Percentiles rank a stretch among this genome's conserved stretches.
phyloP scores from a whole-genome alignment of 2,113 vertebrate species.

The Oryzias javanicus region DNA sequence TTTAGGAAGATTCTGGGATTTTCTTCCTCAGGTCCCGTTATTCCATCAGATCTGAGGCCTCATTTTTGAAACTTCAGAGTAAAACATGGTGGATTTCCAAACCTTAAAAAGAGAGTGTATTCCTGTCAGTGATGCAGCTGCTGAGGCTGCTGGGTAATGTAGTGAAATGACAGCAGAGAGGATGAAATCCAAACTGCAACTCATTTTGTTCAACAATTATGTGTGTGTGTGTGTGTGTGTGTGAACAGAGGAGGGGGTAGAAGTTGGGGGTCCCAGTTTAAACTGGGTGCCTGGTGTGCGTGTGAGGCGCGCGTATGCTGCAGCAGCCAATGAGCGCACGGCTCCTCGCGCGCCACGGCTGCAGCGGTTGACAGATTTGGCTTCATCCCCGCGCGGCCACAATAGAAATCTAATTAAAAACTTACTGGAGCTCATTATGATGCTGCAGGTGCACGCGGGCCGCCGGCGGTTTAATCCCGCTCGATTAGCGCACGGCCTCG shows the following conservation, averaged over 20 bases:
- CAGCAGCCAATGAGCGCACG: conserved; percentile 12
- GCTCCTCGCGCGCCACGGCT: not conserved
- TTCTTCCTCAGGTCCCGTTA: no score
- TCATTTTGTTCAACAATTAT: not conserved
- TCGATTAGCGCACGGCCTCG: conserved; percentile 58
- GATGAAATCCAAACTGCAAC: not conserved
- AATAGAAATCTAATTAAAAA: conserved; percentile 50
- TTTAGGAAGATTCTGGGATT: no score
- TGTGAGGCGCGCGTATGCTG: not conserved
- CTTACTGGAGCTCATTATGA: conserved; percentile 58
- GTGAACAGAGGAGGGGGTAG: no score
- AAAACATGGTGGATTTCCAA: no score
- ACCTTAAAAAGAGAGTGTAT: not conserved
- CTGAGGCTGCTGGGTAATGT: not conserved
- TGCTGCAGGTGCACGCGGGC: conserved; percentile 64
- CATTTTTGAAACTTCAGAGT: no score
- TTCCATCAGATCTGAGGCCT: no score
- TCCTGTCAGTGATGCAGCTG: no score
- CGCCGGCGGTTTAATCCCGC: conserved; percentile 50
- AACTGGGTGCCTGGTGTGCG: not conserved
- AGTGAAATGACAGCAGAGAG: not conserved
- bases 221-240: no score
- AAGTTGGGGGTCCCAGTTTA: not conserved
- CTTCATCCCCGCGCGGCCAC: conserved; percentile 25
- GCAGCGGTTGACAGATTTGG: conserved; percentile 25